Conservation (phyloP, 2,888 invertebrate species). For the Cerastis leucographa region DNA sequence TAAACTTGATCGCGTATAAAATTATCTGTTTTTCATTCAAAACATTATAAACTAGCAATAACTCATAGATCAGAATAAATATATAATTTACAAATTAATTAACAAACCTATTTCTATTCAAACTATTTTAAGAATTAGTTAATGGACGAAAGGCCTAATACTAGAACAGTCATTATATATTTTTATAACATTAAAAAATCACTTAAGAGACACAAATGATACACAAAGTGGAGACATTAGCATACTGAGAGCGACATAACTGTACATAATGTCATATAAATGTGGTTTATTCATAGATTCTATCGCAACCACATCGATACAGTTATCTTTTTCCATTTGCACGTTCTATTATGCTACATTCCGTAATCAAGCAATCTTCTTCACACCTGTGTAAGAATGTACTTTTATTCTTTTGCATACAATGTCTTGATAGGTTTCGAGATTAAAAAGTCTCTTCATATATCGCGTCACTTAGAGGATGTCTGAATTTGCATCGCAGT, state of each 20-base stretch:
- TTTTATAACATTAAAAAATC: slow-evolving; percentile 36
- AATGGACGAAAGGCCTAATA: slow-evolving; percentile 22
- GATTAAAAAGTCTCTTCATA: slow-evolving; percentile 40
- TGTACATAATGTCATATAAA: slow-evolving; percentile 76
- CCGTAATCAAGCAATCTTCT: slow-evolving; percentile 52
- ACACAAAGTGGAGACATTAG: slow-evolving; percentile 69
- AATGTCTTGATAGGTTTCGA: slow-evolving; percentile 39
- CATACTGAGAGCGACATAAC: slow-evolving; percentile 72
- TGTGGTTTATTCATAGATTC: slow-evolving; percentile 75
- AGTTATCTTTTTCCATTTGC: slow-evolving; percentile 69
- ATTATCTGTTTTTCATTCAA: neutral
- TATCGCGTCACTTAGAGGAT: neutral
- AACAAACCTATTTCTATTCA: neutral
- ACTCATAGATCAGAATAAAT: slow-evolving; percentile 2
- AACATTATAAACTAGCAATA: neutral
- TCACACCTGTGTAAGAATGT: slow-evolving; percentile 47
- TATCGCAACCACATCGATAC: slow-evolving; percentile 71
- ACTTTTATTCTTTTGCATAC: slow-evolving; percentile 46
- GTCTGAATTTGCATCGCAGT: slow-evolving; percentile 8
- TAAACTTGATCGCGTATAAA: neutral
- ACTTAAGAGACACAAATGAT: slow-evolving; percentile 52
- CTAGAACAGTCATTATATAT: neutral
- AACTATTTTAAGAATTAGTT: slow-evolving; percentile 9
- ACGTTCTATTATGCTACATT: slow-evolving; percentile 38
- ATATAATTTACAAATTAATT: neutral